phyloP scores from a whole-genome alignment of 2,797 vertebrate genomes.

The Merluccius polli region DNA sequence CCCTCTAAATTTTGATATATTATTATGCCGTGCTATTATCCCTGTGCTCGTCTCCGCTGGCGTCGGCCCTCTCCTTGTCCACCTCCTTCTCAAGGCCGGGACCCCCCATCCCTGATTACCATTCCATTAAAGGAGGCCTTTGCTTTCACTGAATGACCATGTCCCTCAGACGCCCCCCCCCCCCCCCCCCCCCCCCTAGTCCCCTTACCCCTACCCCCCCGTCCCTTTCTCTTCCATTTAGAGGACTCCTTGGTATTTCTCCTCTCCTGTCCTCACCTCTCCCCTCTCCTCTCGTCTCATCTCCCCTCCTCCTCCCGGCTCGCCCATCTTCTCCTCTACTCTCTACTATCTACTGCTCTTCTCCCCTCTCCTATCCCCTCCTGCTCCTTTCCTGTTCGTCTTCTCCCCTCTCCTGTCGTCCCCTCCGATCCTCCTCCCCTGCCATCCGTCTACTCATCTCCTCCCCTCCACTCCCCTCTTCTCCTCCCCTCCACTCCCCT shows the following conservation, averaged over 20 bases:
- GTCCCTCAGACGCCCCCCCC: conserved; percentile 33
- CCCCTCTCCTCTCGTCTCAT: not conserved
- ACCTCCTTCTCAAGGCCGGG: conserved; percentile 65
- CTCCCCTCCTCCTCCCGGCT: not conserved
- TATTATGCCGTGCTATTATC: conserved; percentile 73
- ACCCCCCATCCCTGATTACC: conserved; percentile 68
- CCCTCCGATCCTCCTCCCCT: too few relatives aligned
- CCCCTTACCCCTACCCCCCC: conserved; percentile 35
- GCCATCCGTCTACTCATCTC: too few relatives aligned
- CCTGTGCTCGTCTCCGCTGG: conserved; percentile 65
- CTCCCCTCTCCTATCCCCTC: too few relatives aligned
- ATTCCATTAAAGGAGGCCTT: conserved; percentile 72
- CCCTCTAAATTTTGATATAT: conserved; percentile 74
- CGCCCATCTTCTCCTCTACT: not conserved
- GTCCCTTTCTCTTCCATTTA: conserved; percentile 65
- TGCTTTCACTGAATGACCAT: conserved; percentile 64
- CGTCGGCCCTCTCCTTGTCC: conserved; percentile 69
- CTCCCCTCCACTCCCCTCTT: too few relatives aligned
- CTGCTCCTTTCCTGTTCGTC: too few relatives aligned
- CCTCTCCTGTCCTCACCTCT: conserved; percentile 4
- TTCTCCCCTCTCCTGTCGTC: too few relatives aligned
- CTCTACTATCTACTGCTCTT: too few relatives aligned
- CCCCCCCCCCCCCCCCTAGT: not conserved
- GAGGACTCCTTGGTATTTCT: conserved; percentile 57
- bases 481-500: too few relatives aligned